phyloP scores from a whole-genome alignment of 2,113 vertebrate species.

The Spea multiplicata region DNA sequence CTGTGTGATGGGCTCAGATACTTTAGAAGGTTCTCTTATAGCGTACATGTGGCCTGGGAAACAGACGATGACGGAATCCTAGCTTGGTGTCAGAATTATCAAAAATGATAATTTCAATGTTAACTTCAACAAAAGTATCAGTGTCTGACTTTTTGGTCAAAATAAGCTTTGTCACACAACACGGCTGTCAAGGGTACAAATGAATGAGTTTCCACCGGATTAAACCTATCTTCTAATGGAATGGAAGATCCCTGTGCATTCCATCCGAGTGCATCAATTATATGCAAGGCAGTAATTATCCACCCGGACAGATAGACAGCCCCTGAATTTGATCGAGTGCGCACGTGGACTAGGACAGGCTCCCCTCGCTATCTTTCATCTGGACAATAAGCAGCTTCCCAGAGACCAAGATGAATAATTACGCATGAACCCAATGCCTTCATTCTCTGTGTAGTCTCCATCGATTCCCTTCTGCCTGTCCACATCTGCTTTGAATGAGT shows the following conservation, averaged over 20 bases:
- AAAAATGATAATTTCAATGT: too few species aligned
- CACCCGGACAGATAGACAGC: background rate
- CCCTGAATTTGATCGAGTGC: background rate
- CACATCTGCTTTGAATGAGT: constrained; percentile 60
- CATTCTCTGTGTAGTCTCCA: background rate
- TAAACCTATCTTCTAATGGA: background rate
- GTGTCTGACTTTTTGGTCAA: too few species aligned
- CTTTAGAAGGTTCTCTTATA: too few species aligned
- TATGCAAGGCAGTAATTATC: background rate
- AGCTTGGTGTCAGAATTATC: too few species aligned
- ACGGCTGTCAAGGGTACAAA: too few species aligned
- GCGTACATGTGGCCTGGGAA: too few species aligned
- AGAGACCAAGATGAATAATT: background rate
- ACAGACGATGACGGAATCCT: too few species aligned
- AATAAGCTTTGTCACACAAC: too few species aligned
- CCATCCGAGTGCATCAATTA: background rate
- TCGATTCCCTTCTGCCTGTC: constrained; percentile 46
- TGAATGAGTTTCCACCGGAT: too few species aligned
- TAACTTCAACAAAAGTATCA: too few species aligned
- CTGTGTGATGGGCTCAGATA: too few species aligned
- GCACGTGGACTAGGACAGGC: background rate
- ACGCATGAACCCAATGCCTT: background rate
- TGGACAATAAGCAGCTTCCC: background rate
- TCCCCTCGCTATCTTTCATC: background rate
- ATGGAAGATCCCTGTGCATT: background rate